Percentiles rank a stretch among this genome's conserved stretches.
These are phyloP conservation scores for Colinus virginianus DNA, from an alignment of 2,113 vertebrate genomes.

Conservation along the genomic window DNA sequence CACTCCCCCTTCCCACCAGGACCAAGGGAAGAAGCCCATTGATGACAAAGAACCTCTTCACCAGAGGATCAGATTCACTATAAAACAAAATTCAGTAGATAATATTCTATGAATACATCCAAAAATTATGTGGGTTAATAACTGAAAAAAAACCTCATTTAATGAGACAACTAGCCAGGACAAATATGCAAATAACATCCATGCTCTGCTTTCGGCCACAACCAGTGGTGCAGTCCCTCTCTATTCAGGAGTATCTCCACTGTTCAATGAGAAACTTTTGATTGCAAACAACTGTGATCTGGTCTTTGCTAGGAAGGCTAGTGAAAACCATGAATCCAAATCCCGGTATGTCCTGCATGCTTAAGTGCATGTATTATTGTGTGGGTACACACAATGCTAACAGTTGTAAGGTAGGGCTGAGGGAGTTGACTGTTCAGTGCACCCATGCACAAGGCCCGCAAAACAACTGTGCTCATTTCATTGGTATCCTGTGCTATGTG, in stretches of 20 bases:
- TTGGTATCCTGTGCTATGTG: background rate
- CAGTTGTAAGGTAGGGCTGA: background rate
- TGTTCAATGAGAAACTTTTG: background rate
- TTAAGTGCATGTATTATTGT: background rate
- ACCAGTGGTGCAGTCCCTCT: background rate
- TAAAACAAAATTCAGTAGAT: background rate
- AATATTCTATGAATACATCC: rapidly evolving
- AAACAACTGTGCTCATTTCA: background rate
- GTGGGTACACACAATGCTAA: background rate
- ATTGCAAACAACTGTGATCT: background rate
- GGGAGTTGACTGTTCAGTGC: background rate
- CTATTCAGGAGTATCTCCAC: background rate
- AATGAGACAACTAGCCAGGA: background rate
- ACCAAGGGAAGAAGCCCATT: background rate
- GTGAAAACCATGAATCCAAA: background rate
- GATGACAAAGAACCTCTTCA: background rate
- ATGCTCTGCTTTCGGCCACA: background rate
- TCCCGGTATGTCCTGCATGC: background rate
- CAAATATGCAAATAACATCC: background rate
- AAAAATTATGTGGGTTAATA: background rate
- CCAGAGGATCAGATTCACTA: background rate
- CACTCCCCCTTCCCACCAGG: background rate
- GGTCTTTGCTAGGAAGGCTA: background rate
- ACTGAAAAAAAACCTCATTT: background rate
- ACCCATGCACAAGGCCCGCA: rapidly evolving